Conservation (phyloP, 2,888 invertebrate species). For the Sisyra terminalis region DNA sequence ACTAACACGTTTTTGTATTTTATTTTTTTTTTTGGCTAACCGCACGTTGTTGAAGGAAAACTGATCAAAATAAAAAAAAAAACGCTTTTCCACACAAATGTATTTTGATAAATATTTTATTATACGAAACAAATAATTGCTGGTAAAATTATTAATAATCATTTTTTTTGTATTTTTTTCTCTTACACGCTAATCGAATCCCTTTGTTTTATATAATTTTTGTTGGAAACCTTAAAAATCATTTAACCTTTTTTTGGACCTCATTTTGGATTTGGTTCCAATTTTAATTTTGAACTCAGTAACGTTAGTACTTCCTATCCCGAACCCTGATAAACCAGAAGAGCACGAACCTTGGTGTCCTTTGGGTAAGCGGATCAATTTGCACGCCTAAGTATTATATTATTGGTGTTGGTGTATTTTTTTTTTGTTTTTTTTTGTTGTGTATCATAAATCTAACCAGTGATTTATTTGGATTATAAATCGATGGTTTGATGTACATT, state of each 20-base stretch:
- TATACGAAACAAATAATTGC: no score
- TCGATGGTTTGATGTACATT: constrained; percentile 21
- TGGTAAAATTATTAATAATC: constrained; percentile 1
- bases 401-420: constrained; percentile 11
- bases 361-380: constrained; percentile 47
- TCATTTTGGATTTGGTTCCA: not conserved
- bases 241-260: not conserved
- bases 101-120: no score
- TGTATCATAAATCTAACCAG: constrained; percentile 4
- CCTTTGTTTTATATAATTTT: not conserved
- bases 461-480: not conserved
- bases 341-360: constrained; percentile 86
- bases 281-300: constrained; percentile 28
- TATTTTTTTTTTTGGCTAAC: no score
- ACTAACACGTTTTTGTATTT: no score
- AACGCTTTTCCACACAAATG: no score
- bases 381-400: not conserved
- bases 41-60: no score
- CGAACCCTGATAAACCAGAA: constrained; percentile 73
- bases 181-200: constrained; percentile 4
- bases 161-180: constrained; percentile 2
- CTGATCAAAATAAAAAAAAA: no score
- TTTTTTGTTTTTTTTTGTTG: constrained; percentile 15
- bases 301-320: constrained; percentile 64
- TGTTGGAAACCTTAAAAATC: not conserved